Conservation (phyloP, 2,797 vertebrate genomes). For the Apogon talboti region DNA sequence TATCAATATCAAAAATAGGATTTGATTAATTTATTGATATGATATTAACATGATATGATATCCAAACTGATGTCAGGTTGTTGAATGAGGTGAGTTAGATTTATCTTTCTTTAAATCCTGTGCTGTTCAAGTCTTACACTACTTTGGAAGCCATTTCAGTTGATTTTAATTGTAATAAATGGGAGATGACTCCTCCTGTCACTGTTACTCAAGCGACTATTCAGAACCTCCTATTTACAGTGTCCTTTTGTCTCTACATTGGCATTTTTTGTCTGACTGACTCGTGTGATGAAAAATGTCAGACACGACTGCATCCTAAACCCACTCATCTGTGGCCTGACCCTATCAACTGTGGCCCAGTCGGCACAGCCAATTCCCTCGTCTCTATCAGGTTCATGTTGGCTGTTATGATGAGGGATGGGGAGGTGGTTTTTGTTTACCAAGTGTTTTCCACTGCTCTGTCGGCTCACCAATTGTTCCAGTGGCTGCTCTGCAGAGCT, state of each 20-base stretch:
- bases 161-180: not conserved
- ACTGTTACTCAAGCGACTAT: slow-evolving; percentile 8
- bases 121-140: not conserved
- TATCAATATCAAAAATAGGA: no score
- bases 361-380: slow-evolving; percentile 35
- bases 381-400: slow-evolving; percentile 53
- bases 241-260: slow-evolving; percentile 50
- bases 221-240: slow-evolving; percentile 8
- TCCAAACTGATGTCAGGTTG: no score
- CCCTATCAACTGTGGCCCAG: slow-evolving; percentile 50
- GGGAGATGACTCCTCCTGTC: not conserved
- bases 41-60: no score
- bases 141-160: not conserved
- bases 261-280: slow-evolving; percentile 39
- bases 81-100: no score
- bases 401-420: slow-evolving; percentile 16
- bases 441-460: slow-evolving; percentile 31
- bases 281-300: slow-evolving; percentile 61
- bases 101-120: no score
- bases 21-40: no score
- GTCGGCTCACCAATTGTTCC: slow-evolving; percentile 51
- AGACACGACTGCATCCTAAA: slow-evolving; percentile 63
- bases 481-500: slow-evolving; percentile 42
- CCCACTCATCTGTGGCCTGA: slow-evolving; percentile 64
- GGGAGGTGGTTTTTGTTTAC: slow-evolving; percentile 32